Percentiles rank a stretch among this genome's conserved stretches.
These are phyloP conservation scores for Epistrophella euchroma DNA, from an alignment of 2,888 invertebrate species.

Conservation along the genomic window DNA sequence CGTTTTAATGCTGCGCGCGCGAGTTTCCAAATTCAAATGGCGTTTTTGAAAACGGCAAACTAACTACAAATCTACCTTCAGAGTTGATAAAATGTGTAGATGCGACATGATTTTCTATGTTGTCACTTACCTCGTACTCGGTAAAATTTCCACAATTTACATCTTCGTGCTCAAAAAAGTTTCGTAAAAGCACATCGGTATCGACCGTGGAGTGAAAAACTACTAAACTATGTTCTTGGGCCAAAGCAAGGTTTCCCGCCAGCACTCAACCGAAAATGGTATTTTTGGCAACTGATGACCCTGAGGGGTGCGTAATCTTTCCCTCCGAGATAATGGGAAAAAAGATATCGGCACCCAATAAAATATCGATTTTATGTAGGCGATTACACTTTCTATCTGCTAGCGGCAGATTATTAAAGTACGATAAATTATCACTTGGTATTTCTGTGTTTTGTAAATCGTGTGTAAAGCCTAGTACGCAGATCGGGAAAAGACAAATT, in stretches of 20 bases:
- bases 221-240: background rate
- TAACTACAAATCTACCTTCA: background rate
- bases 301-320: background rate
- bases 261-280: slow-evolving; percentile 30
- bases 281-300: slow-evolving; percentile 3
- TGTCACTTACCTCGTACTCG: slow-evolving; percentile 20
- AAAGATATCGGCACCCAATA: slow-evolving; percentile 1
- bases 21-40: slow-evolving; percentile 17
- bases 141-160: background rate
- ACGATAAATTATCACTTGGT: background rate
- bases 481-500: too few relatives aligned
- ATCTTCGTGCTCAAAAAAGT: slow-evolving; percentile 29
- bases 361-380: background rate
- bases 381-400: background rate
- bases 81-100: slow-evolving; percentile 7
- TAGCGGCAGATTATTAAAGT: background rate
- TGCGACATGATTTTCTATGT: slow-evolving; percentile 16
- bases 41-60: background rate
- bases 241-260: slow-evolving; percentile 7
- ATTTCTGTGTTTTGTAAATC: too few relatives aligned
- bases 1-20: background rate
- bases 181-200: slow-evolving; percentile 10
- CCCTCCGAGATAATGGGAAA: background rate
- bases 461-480: too few relatives aligned
- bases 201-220: slow-evolving; percentile 21